Base-by-base conservation (phyloP, 2,113 vertebrate genomes). In the Lycaon pictus region DNA sequence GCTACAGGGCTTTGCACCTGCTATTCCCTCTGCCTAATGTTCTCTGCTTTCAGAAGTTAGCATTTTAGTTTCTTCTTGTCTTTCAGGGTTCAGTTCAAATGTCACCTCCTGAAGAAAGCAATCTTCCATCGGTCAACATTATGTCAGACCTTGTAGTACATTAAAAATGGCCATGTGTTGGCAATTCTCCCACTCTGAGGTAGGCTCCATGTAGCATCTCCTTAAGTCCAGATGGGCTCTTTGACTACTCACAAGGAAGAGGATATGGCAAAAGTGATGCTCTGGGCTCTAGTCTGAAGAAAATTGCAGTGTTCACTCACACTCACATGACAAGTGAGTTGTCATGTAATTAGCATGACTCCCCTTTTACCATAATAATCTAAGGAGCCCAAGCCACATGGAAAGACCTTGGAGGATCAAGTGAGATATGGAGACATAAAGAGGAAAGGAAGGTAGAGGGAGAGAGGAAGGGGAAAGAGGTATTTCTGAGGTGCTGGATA, bases 51-150 rank as follows among this genome's bases (percentile, higher is more conserved):
- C 27, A 71, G 62, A 89, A 88, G 29, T 86, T 65, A 72, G 9
- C 51, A 86, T 72, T 86, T 74, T 77, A 83, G n/a, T n/a, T 88
- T 76, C 35, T 58, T 95, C 62, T 82, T 97, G 86, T 85, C 82
- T 65, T 82, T 83, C 19, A 71, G 13, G 35, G 63, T 35, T 95
- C 43, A 37, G 43, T 93, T 93, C 60, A 85, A 63, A 51, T 51
- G 25, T 17, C 16, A n/a, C 17, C n/a, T 96, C 51, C 23, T 35
- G 62, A 62, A 60, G 63, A 95, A 92, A 81, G 15, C 12, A 51
- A 91, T 72, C 7, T 11, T 81, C 11, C 5, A 7, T 72, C 48
- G 72, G 5, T 88, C 53, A 72, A 5, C 11, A 23, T 76, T 69
- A 25, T 62, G 55, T 72, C 32, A 58, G 55, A 56, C 15, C 4